These are phyloP conservation scores for Amorpha juglandis DNA, from an alignment of 2,888 invertebrate species.

Conservation along the genomic window DNA sequence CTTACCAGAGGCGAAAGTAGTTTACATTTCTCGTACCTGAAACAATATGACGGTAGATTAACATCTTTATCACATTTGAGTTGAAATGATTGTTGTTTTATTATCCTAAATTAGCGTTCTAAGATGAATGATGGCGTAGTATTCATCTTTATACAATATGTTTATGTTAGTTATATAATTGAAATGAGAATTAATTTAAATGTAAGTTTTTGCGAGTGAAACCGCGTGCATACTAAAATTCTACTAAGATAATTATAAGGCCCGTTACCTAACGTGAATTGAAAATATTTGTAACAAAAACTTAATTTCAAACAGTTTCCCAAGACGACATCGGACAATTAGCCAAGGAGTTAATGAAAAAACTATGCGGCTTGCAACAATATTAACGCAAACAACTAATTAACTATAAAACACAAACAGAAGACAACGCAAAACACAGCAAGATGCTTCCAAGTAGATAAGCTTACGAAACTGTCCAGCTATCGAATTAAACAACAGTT, in stretches of 20 bases:
- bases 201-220: background rate
- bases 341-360: conserved; percentile 44
- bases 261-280: background rate
- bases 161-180: background rate
- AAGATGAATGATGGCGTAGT: background rate
- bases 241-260: background rate
- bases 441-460: conserved; percentile 27
- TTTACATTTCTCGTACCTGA: conserved; percentile 65
- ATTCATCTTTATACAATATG: background rate
- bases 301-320: conserved; percentile 33
- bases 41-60: conserved; percentile 38
- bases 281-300: conserved; percentile 9
- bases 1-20: conserved; percentile 50
- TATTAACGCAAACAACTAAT: conserved; percentile 43
- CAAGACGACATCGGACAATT: conserved; percentile 39
- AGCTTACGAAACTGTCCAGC: conserved; percentile 33
- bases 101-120: conserved; percentile 1
- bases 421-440: conserved; percentile 23
- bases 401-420: conserved; percentile 28
- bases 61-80: conserved; percentile 9
- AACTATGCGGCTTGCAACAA: conserved; percentile 47
- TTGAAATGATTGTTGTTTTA: background rate
- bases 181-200: background rate
- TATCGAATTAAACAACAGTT: conserved; percentile 50
- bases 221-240: background rate